Evolutionary conservation across 2,888 invertebrate species (phyloP), one percentile per base, ranked within the genome.

Genomic region (Hermodice carunculata): DNA sequence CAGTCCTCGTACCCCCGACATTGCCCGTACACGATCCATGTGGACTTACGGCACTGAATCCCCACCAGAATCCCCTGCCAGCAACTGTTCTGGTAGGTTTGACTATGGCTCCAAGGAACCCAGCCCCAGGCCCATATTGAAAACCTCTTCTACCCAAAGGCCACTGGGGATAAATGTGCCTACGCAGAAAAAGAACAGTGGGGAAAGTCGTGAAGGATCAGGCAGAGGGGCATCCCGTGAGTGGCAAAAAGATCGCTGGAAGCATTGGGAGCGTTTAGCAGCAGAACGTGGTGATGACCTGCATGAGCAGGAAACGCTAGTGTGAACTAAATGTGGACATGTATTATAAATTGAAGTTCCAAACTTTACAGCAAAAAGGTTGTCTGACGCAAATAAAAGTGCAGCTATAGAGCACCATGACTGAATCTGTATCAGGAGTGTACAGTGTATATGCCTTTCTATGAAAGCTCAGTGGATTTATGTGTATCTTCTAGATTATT

Each of bases 251-350:
- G 79, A 81, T 62, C 67, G 80, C 32, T 81, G 83, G 81, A 74
- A 77, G 54, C 79, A 79, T 42, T 82, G 82, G 83, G 81, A 81
- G 44, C 64, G 71, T 53, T 67, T 81, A 58, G 76, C 81, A 4
- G 69, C 77, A 28, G 76, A 79, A 44, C 76, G 73, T 60, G 51
- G 52, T 58, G 42, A 65, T 66, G 61, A 81, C 24, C 62, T 73
- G 6, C 76, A 73, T 56, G 81, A 81, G 57, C 81, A 81, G 66
- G 82, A 83, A 63, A 83, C 83, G 4, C 76, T 83, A n/a, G 83
- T 83, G 40, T 69, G n/a, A n/a, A n/a, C n/a, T n/a, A n/a, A n/a
- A n/a, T n/a, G n/a, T n/a, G n/a, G n/a, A n/a, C n/a, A n/a, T n/a
- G n/a, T n/a, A n/a, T n/a, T n/a, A n/a, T n/a, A n/a, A n/a, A n/a